Evolutionary conservation across 2,113 vertebrate genomes (phyloP).

Genomic region (Chascanopsetta lugubris): DNA sequence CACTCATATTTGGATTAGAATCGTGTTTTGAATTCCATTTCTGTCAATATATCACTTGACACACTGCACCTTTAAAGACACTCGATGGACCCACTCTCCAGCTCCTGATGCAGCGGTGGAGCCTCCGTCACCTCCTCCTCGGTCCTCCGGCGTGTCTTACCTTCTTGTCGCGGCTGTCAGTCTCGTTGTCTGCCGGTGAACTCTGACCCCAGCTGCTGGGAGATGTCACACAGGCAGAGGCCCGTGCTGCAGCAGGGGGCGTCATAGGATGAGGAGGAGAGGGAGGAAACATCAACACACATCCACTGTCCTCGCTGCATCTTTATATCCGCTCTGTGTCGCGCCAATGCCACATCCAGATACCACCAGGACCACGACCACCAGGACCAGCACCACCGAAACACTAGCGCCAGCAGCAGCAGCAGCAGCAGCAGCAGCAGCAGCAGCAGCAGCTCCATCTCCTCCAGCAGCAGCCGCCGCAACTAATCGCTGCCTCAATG

Average conservation of each 20-base stretch:
- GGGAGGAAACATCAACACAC: constrained; percentile 67
- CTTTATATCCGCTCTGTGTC: constrained; percentile 50
- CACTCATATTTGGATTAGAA: too few relatives aligned
- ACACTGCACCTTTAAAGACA: too few relatives aligned
- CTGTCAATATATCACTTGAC: too few relatives aligned
- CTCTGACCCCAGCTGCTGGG: constrained; percentile 84
- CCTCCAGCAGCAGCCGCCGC: constrained; percentile 44
- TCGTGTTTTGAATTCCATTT: too few relatives aligned
- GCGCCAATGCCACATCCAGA: constrained; percentile 66
- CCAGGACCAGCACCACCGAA: too few relatives aligned
- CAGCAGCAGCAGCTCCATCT: constrained; percentile 41
- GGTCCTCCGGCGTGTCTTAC: constrained; percentile 83
- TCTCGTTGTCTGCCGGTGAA: constrained; percentile 85
- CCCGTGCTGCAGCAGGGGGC: constrained; percentile 83
- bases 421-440: constrained; percentile 39
- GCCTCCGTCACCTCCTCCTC: constrained; percentile 27
- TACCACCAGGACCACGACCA: constrained; percentile 32
- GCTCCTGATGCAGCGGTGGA: not conserved
- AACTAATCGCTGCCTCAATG: constrained; percentile 62
- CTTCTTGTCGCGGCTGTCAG: constrained; percentile 79
- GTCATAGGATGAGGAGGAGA: constrained; percentile 54
- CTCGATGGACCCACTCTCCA: too few relatives aligned
- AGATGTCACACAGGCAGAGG: constrained; percentile 84
- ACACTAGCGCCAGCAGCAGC: constrained; percentile 38
- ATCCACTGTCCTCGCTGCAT: constrained; percentile 63